phyloP scores from a whole-genome alignment of 1,140 invertebrate species.

The Cotesia glomerata region DNA sequence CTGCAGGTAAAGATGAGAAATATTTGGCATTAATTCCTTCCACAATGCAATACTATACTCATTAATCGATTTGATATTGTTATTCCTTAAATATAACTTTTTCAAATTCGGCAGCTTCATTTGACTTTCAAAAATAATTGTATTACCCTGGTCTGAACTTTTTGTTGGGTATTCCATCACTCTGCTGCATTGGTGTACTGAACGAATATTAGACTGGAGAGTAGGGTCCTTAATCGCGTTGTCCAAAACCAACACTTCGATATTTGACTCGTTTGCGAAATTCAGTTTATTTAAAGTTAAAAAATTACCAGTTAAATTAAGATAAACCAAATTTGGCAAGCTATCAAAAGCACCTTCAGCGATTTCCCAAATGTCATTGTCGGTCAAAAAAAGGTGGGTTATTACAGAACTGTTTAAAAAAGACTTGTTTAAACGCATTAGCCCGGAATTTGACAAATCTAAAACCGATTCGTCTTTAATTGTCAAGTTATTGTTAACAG shows the following conservation, averaged over 20 bases:
- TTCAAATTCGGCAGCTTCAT: no score
- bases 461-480: no score
- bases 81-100: no score
- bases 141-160: no score
- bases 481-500: no score
- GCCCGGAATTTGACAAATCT: slow-evolving; percentile 18
- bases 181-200: no score
- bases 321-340: slow-evolving; percentile 14
- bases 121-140: no score
- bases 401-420: slow-evolving; percentile 17
- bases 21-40: not conserved
- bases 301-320: slow-evolving; percentile 26
- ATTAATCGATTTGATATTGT: not conserved
- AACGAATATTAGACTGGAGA: no score
- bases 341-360: not conserved
- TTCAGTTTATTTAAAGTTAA: not conserved
- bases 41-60: not conserved
- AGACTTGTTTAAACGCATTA: slow-evolving; percentile 1
- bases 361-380: slow-evolving; percentile 16
- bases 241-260: slow-evolving; percentile 15
- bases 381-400: slow-evolving; percentile 1
- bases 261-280: not conserved
- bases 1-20: no score
- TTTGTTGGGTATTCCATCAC: no score
- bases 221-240: no score